A percentile compares a stretch with the other conserved stretches of the same genome.
phyloP scores from a whole-genome alignment of 1,140 invertebrate species.

The Dolichoris vasculosae region DNA sequence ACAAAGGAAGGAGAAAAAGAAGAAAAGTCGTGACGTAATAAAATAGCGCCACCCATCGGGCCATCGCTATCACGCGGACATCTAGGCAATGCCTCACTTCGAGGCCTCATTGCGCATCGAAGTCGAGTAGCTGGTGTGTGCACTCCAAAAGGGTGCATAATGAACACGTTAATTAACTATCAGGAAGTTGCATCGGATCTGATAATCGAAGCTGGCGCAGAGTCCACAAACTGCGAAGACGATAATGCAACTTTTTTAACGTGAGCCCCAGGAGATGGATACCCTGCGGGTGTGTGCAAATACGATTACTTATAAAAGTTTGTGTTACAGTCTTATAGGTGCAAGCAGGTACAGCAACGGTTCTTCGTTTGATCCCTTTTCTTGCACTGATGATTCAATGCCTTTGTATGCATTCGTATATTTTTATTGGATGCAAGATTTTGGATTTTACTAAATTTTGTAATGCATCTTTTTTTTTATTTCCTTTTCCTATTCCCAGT shows the following conservation, averaged over 20 bases:
- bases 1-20: constrained; percentile 12
- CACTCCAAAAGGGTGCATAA: constrained; percentile 68
- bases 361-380: neutral
- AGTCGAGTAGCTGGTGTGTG: neutral
- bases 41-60: constrained; percentile 74
- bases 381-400: constrained; percentile 10
- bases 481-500: too few species aligned
- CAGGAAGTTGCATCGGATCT: constrained; percentile 73
- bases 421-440: constrained; percentile 11
- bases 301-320: constrained; percentile 54
- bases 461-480: too few species aligned
- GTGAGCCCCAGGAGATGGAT: constrained; percentile 49
- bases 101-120: constrained; percentile 44
- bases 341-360: constrained; percentile 55
- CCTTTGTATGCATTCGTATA: neutral
- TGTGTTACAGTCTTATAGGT: constrained; percentile 56
- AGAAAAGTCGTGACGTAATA: constrained; percentile 72
- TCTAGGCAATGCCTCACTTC: constrained; percentile 74
- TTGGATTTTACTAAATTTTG: too few species aligned
- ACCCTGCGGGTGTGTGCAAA: too few species aligned
- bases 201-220: constrained; percentile 64
- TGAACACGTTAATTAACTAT: constrained; percentile 76
- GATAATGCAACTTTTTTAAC: constrained; percentile 66
- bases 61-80: constrained; percentile 67
- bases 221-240: constrained; percentile 58